Percentiles rank a stretch among this genome's conserved stretches.
phyloP scores from a whole-genome alignment of 2,113 vertebrate species.

The Oophaga pumilio region DNA sequence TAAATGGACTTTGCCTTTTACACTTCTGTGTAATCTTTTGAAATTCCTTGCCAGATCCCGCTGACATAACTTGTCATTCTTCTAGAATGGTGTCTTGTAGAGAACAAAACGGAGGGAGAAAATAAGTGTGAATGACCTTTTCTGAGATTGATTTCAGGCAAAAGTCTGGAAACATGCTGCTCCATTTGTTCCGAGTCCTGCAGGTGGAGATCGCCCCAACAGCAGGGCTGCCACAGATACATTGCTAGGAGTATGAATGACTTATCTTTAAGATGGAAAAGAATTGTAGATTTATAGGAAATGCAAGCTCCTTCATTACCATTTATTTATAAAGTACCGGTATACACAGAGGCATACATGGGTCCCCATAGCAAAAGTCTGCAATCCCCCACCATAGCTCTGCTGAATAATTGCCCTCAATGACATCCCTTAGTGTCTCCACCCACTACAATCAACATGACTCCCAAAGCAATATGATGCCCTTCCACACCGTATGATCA shows the following conservation, averaged over 20 bases:
- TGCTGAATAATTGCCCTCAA: too few species aligned
- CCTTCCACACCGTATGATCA: too few species aligned
- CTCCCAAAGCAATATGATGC: too few species aligned
- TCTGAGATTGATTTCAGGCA: constrained; percentile 30
- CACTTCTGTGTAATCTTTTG: constrained; percentile 48
- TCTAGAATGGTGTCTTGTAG: background rate
- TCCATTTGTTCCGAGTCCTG: background rate
- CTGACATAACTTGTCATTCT: constrained; percentile 49
- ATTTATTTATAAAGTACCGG: background rate
- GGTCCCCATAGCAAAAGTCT: too few species aligned
- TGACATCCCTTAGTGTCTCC: too few species aligned
- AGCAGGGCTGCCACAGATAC: background rate
- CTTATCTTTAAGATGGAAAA: background rate
- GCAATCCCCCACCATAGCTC: too few species aligned
- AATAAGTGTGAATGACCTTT: constrained; percentile 39
- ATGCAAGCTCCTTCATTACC: background rate
- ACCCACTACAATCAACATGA: too few species aligned
- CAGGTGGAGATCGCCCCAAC: background rate
- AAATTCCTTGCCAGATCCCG: constrained; percentile 34
- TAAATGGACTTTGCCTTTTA: constrained; percentile 41
- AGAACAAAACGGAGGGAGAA: constrained; percentile 7
- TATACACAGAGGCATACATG: background rate
- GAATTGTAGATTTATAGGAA: background rate
- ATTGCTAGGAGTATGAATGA: background rate
- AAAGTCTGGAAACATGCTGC: background rate